Evolutionary conservation across 2,113 vertebrate genomes (phyloP).

Genomic region (Pollachius pollachius): DNA sequence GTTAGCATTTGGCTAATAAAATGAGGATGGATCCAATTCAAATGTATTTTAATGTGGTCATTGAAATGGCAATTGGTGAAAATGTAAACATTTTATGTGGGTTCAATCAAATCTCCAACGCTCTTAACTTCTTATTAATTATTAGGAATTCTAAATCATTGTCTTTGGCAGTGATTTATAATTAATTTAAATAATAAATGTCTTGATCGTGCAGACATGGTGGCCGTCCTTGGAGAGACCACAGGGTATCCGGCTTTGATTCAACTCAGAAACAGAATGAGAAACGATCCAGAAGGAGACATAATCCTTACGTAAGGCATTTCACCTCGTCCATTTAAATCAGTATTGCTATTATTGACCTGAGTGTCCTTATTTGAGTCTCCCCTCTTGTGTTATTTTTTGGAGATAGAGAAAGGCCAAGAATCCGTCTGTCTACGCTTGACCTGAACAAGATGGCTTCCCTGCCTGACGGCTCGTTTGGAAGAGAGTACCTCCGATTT

Average conservation of each 20-base stretch:
- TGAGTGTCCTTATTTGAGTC: no score
- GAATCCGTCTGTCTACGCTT: conserved; percentile 86
- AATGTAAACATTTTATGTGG: no score
- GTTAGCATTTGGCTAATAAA: no score
- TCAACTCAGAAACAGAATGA: conserved; percentile 85
- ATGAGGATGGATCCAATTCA: no score
- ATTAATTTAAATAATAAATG: background rate
- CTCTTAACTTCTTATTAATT: no score
- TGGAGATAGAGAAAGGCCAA: conserved; percentile 83
- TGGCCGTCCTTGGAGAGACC: conserved; percentile 93
- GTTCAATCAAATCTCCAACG: no score
- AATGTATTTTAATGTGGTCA: no score
- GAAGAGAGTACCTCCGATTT: conserved; percentile 86
- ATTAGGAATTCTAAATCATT: no score
- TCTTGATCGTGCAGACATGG: conserved; percentile 87
- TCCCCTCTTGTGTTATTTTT: background rate
- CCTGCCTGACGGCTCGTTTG: conserved; percentile 82
- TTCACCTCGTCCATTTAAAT: background rate
- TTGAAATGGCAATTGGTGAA: no score
- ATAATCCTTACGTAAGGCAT: conserved; percentile 81
- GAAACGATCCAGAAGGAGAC: conserved; percentile 83
- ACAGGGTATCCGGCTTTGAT: conserved; percentile 81
- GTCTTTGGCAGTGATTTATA: background rate
- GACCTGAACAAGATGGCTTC: conserved; percentile 74
- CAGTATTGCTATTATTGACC: no score